Evolutionary conservation across 1,140 invertebrate genomes (phyloP).

Genomic region (Anagrus nilaparvatae): DNA sequence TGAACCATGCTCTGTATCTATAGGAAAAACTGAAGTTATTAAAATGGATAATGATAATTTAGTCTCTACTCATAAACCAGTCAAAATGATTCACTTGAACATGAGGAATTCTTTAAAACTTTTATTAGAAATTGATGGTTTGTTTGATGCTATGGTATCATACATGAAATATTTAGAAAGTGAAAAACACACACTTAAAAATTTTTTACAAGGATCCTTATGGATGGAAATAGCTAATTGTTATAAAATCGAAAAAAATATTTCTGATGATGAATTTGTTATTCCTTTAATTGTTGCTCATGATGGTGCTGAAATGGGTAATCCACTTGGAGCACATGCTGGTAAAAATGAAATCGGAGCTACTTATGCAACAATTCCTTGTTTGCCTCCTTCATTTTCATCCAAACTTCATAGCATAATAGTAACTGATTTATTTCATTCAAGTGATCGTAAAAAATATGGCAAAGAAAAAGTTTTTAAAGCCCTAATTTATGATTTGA

Average conservation of each 20-base stretch:
- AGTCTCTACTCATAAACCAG: background rate
- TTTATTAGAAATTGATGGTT: background rate
- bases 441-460: conserved; percentile 6
- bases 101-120: background rate
- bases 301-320: conserved; percentile 11
- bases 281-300: conserved; percentile 9
- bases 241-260: conserved; percentile 5
- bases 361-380: conserved; percentile 8
- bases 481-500: conserved; percentile 3
- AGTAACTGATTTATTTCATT: conserved; percentile 4
- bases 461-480: conserved; percentile 5
- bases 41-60: background rate
- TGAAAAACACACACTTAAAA: background rate
- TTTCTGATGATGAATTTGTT: no score
- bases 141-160: background rate
- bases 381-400: conserved; percentile 7
- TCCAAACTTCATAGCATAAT: conserved; percentile 2
- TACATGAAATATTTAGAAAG: background rate
- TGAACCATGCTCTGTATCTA: no score
- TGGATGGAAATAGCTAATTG: background rate
- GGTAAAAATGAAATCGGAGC: conserved; percentile 8
- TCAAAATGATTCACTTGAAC: background rate
- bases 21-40: no score
- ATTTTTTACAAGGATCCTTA: conserved; percentile 8
- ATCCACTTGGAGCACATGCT: conserved; percentile 8